phyloP scores from a whole-genome alignment of 2,113 vertebrate genomes.

The Hypanus sabinus region DNA sequence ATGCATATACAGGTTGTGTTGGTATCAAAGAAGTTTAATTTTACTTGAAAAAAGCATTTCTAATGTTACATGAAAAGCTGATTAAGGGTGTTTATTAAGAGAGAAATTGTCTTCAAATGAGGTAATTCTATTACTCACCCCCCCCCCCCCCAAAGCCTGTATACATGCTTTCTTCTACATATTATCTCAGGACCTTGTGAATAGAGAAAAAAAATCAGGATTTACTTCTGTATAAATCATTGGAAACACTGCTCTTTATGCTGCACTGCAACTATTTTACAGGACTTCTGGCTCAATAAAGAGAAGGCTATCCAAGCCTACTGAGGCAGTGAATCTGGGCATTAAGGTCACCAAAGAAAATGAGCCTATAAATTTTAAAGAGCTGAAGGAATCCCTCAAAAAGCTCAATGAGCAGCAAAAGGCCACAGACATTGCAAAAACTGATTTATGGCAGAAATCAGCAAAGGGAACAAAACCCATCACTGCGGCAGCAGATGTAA shows the following conservation, averaged over 20 bases:
- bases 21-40: not conserved
- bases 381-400: not conserved
- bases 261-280: not conserved
- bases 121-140: not conserved
- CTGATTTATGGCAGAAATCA: not conserved
- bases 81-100: not conserved
- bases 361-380: not conserved
- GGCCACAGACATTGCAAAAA: not conserved
- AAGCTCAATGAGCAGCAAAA: conserved; percentile 11
- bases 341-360: not conserved
- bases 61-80: not conserved
- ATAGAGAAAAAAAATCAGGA: not conserved
- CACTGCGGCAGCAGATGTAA: not conserved
- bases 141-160: not conserved
- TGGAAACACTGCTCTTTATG: not conserved
- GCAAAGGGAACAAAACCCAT: not conserved
- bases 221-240: not conserved
- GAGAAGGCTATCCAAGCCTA: not conserved
- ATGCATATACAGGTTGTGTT: not conserved
- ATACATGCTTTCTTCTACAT: not conserved
- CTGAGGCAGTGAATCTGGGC: not conserved
- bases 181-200: not conserved
- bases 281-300: not conserved
- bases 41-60: not conserved
- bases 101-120: not conserved